A percentile compares a stretch with the other conserved stretches of the same genome.
Conservation (phyloP, 2,888 invertebrate genomes). For the Aleiodes leptofemur region DNA sequence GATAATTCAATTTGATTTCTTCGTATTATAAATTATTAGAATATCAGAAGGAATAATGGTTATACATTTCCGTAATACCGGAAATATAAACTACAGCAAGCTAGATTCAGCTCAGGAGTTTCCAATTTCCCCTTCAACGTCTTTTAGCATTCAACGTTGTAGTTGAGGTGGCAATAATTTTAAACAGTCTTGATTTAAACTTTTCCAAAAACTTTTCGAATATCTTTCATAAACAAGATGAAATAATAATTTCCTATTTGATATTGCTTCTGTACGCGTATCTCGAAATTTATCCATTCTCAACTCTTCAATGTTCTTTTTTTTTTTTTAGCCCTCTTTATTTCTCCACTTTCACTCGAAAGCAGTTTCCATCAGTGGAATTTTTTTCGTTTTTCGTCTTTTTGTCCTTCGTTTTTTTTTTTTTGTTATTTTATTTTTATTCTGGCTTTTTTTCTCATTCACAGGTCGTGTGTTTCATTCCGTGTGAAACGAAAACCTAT, state of each 20-base stretch:
- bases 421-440: too few species aligned
- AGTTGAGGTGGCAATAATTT: slow-evolving; percentile 15
- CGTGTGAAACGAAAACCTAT: slow-evolving; percentile 28
- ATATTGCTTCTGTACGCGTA: slow-evolving; percentile 16
- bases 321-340: too few species aligned
- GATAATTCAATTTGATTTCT: not conserved
- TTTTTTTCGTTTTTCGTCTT: too few species aligned
- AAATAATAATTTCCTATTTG: not conserved
- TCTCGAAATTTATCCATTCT: slow-evolving; percentile 4
- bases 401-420: too few species aligned
- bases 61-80: slow-evolving; percentile 38
- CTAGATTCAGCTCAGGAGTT: slow-evolving; percentile 41
- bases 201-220: slow-evolving; percentile 1
- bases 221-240: slow-evolving; percentile 21
- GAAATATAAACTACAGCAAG: slow-evolving; percentile 52
- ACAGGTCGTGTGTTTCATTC: slow-evolving; percentile 28
- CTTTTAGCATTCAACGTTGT: slow-evolving; percentile 50
- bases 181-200: slow-evolving; percentile 29
- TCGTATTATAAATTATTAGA: slow-evolving; percentile 15
- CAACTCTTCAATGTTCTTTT: too few species aligned
- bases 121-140: slow-evolving; percentile 54
- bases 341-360: too few species aligned
- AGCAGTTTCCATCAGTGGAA: too few species aligned
- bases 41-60: slow-evolving; percentile 8
- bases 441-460: too few species aligned